Evolutionary conservation across 2,888 invertebrate species (phyloP).

Genomic region (Lottia gigantea): DNA sequence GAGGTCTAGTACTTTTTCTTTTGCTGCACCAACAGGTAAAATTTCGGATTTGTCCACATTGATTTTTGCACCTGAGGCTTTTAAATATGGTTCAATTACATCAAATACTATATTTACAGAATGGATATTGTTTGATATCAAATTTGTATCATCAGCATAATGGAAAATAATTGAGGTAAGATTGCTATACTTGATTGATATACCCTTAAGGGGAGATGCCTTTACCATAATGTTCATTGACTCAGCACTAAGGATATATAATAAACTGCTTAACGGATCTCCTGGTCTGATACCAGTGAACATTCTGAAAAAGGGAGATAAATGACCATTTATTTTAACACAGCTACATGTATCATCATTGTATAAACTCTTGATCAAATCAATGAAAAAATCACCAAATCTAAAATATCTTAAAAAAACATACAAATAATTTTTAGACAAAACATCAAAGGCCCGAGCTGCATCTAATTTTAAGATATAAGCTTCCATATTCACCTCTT

Average conservation of each 20-base stretch:
- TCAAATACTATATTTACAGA: not conserved
- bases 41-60: too few relatives aligned
- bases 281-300: not conserved
- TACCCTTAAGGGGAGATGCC: not conserved
- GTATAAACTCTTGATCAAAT: slow-evolving; percentile 12
- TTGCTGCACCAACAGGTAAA: not conserved
- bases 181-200: not conserved
- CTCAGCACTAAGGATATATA: not conserved
- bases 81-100: not conserved
- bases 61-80: not conserved
- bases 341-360: slow-evolving; percentile 25
- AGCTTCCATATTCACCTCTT: slow-evolving; percentile 30
- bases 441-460: slow-evolving; percentile 42
- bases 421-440: slow-evolving; percentile 35
- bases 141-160: not conserved
- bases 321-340: slow-evolving; percentile 35
- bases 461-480: slow-evolving; percentile 38
- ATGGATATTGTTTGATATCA: not conserved
- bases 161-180: not conserved
- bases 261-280: not conserved
- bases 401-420: slow-evolving; percentile 5
- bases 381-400: slow-evolving; percentile 15
- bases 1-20: not conserved
- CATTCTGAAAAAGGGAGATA: too few relatives aligned
- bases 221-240: not conserved